phyloP scores from a whole-genome alignment of 2,888 invertebrate genomes.

The Geophilus truncorum region DNA sequence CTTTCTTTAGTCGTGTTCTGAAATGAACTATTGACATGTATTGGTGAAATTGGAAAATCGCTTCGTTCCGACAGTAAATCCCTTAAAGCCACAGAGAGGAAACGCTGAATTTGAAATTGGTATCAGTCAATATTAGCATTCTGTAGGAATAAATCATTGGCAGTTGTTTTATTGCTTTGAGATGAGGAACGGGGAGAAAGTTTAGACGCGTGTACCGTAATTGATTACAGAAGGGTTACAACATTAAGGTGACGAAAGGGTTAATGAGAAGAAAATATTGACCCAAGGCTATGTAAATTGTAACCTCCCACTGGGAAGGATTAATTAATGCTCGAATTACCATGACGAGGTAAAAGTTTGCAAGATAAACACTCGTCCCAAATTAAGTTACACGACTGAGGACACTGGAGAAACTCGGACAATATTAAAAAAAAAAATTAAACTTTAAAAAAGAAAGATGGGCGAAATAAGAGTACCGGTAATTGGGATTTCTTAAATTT shows the following conservation, averaged over 20 bases:
- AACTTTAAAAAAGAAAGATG: too few species aligned
- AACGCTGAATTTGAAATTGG: neutral
- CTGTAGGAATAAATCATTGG: neutral
- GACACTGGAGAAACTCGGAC: too few species aligned
- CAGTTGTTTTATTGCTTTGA: neutral
- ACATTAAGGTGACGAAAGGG: constrained; percentile 6
- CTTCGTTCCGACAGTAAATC: neutral
- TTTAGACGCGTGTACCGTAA: neutral
- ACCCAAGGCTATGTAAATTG: constrained; percentile 20
- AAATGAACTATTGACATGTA: neutral
- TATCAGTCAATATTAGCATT: neutral
- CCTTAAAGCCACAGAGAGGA: neutral
- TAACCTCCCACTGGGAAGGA: constrained; percentile 12
- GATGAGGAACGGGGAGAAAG: neutral
- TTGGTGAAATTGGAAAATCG: neutral
- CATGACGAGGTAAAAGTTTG: constrained; percentile 14
- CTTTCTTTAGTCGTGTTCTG: neutral
- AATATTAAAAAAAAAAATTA: too few species aligned
- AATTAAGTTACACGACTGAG: neutral
- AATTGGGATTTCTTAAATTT: too few species aligned
- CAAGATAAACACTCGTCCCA: constrained; percentile 3
- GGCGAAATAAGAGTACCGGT: too few species aligned
- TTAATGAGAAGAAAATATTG: constrained; percentile 20
- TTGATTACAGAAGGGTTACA: constrained; percentile 15
- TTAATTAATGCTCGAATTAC: constrained; percentile 12